Conservation (phyloP, 2,888 invertebrate genomes). For the Patella pellucida region DNA sequence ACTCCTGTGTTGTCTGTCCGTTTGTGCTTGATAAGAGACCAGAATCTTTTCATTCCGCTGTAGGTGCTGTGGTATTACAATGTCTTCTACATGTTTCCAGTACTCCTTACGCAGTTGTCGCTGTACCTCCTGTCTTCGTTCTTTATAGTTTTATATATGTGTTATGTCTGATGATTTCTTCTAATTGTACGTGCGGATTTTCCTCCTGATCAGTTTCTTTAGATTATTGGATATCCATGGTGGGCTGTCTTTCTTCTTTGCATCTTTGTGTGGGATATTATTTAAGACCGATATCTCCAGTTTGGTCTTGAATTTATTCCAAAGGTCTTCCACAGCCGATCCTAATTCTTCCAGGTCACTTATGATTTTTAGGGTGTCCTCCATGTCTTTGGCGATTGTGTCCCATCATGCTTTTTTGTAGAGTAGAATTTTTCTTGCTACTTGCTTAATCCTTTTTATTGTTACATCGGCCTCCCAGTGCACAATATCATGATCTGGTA, state of each 20-base stretch:
- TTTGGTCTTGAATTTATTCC: conserved; percentile 17
- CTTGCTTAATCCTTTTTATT: conserved; percentile 14
- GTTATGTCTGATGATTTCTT: too few species aligned
- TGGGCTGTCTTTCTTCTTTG: conserved; percentile 21
- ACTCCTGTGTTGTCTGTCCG: too few species aligned
- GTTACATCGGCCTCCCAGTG: conserved; percentile 18
- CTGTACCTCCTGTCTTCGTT: too few species aligned
- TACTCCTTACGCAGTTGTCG: too few species aligned
- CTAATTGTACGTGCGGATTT: conserved; percentile 18
- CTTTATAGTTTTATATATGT: too few species aligned
- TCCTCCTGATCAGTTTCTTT: conserved; percentile 21
- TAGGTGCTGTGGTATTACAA: too few species aligned
- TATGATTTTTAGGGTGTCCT: conserved; percentile 19
- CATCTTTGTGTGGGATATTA: conserved; percentile 25
- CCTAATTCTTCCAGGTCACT: neutral
- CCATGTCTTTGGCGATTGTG: conserved; percentile 25
- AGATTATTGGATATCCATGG: conserved; percentile 31
- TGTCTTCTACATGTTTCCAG: too few species aligned
- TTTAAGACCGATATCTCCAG: conserved; percentile 12
- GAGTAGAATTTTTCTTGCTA: conserved; percentile 25
- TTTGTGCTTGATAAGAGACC: neutral
- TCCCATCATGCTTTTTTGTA: conserved; percentile 37
- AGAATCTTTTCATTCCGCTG: too few species aligned
- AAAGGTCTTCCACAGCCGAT: conserved; percentile 7
- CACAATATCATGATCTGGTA: too few species aligned